A percentile compares a stretch with the other conserved stretches of the same genome.
phyloP scores from a whole-genome alignment of 2,113 vertebrate species.

The Onychorhynchus coronatus region DNA sequence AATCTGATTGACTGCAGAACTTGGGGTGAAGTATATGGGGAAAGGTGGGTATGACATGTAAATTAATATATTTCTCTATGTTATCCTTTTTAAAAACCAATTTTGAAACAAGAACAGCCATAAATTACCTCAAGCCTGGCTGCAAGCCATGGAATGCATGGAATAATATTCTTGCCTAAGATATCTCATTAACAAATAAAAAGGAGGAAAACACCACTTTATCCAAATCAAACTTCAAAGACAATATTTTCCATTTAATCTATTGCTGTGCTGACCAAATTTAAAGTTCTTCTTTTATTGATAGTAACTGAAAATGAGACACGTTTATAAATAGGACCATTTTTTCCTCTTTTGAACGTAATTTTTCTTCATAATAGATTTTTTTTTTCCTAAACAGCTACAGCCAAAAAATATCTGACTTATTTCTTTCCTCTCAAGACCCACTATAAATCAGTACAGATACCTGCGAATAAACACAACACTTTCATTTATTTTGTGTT shows the following conservation, averaged over 20 bases:
- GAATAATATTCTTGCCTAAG: not conserved
- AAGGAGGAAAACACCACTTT: not conserved
- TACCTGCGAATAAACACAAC: not conserved
- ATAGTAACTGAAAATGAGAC: not conserved
- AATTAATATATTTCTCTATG: not conserved
- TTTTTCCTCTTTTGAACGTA: not conserved
- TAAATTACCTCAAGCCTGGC: not conserved
- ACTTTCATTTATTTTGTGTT: not conserved
- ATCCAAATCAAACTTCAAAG: not conserved
- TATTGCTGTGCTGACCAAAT: not conserved
- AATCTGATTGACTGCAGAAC: not conserved
- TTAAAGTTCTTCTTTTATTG: not conserved
- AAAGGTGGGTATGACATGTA: accelerated
- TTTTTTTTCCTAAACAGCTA: not conserved
- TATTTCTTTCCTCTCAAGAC: not conserved
- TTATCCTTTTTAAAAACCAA: not conserved
- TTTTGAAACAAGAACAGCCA: not conserved
- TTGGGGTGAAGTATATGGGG: not conserved
- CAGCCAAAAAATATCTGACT: not conserved
- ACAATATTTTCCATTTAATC: not conserved
- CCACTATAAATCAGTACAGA: not conserved
- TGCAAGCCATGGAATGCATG: not conserved
- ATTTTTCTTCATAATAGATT: not conserved
- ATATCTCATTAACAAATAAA: not conserved
- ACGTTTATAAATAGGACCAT: accelerated